Evolutionary conservation across 2,797 vertebrate species (phyloP), one percentile per base, ranked within the genome.

Genomic region (Rhinella marina): DNA sequence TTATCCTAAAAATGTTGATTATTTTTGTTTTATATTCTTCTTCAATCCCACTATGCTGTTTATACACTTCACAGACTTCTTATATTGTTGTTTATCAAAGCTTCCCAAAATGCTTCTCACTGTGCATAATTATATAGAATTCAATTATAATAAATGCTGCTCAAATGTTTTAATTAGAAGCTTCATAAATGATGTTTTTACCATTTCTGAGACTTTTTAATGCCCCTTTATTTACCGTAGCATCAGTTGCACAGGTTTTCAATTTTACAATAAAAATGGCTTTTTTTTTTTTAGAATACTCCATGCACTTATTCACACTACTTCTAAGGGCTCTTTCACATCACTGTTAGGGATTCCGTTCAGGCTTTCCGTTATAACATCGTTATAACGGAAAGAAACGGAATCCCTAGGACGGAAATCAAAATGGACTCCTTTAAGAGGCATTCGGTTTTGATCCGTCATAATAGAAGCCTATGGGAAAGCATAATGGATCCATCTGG

Each of bases 141-240:
- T 66, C 66, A 88, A 86, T 88, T 85, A 85, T 86, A 81, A 81
- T 75, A 82, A 85, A 85, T 77, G 27, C 83, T 27, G 23, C 83
- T 82, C 84, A 86, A 88, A 88, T 86, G 87, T 21, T 86, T 88
- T 66, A 85, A 88, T 88, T 81, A 81, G 66, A 59, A 76, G 78
- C 84, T 64, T 61, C 66, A 81, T 84, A 75, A 84, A 84, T 78
- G 76, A 80, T 85, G 41, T 8, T 41, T 70, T 56, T 3, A 61
- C 70, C 21, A 85, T 81, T 48, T 41, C 52, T 81, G 59, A 80
- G 48, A 32, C 84, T 72, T 79, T n/a, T 81, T 29, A 54, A 32
- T 59, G 16, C n/a, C 27, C 78, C 73, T 80, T 80, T 41, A 72
- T 87, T 61, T n/a, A 41, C 41, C 41, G 41, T 41, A n/a, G 13